Evolutionary conservation across 2,797 vertebrate genomes (phyloP).

Genomic region (Siniperca undulata): DNA sequence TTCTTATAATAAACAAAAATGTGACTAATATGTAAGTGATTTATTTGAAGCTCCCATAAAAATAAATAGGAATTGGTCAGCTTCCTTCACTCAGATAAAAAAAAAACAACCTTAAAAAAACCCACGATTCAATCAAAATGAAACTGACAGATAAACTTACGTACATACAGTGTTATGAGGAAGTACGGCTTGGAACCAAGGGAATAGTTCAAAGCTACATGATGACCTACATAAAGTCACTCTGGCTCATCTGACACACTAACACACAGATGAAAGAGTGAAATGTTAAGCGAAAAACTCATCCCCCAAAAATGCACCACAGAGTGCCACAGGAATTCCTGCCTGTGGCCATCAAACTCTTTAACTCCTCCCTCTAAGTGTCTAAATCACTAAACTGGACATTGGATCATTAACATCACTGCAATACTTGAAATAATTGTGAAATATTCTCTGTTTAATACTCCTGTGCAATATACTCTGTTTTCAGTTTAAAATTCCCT

Average conservation of each 20-base stretch:
- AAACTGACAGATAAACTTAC: background rate
- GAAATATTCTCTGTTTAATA: too few relatives aligned
- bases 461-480: too few relatives aligned
- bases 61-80: background rate
- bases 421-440: too few relatives aligned
- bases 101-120: background rate
- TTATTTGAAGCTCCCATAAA: conserved; percentile 1
- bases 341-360: too few relatives aligned
- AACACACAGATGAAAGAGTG: background rate
- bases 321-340: too few relatives aligned
- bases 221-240: background rate
- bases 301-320: too few relatives aligned
- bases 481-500: too few relatives aligned
- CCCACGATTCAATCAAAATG: background rate
- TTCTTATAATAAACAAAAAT: background rate
- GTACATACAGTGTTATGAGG: background rate
- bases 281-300: background rate
- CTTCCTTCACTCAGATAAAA: background rate
- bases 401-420: too few relatives aligned
- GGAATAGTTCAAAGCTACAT: background rate
- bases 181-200: background rate
- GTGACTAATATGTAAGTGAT: background rate
- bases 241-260: background rate
- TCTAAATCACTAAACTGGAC: too few relatives aligned
- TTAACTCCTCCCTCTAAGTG: too few relatives aligned